Percentiles rank a stretch among this genome's conserved stretches.
Evolutionary conservation across 2,888 invertebrate genomes (phyloP).

Genomic region (Hydrotaea diabolus): DNA sequence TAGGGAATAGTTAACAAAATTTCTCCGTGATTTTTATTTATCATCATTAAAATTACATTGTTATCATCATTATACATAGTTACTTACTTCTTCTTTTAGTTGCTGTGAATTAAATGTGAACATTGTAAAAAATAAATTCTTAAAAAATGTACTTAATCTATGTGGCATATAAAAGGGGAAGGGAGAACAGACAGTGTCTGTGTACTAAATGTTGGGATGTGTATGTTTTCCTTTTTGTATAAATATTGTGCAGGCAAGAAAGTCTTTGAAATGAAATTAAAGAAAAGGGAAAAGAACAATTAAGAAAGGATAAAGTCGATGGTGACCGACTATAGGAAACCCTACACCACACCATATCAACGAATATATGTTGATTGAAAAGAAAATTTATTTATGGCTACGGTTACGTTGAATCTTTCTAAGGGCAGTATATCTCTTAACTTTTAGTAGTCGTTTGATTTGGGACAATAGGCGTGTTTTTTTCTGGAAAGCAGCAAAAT

Average conservation of each 20-base stretch:
- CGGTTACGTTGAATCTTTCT: too few species aligned
- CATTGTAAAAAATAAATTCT: slow-evolving; percentile 47
- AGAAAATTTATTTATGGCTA: too few species aligned
- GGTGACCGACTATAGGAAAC: too few species aligned
- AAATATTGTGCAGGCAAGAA: slow-evolving; percentile 37
- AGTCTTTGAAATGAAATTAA: neutral
- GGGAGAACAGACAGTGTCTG: neutral
- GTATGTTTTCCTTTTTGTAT: neutral
- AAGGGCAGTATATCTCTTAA: too few species aligned
- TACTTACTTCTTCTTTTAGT: neutral
- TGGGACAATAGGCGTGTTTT: too few species aligned
- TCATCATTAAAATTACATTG: slow-evolving; percentile 14
- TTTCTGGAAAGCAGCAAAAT: too few species aligned
- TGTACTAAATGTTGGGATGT: neutral
- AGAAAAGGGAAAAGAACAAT: neutral
- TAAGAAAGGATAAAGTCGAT: too few species aligned
- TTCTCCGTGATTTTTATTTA: slow-evolving; percentile 18
- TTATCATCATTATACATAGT: neutral
- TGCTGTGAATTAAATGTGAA: slow-evolving; percentile 26
- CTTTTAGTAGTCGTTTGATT: too few species aligned
- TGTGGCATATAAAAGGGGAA: neutral
- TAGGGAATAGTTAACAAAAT: slow-evolving; percentile 67
- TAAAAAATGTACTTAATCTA: slow-evolving; percentile 57
- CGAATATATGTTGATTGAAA: too few species aligned
- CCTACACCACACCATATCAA: too few species aligned